These are phyloP conservation scores for Cryptoleucopteryx plumbea DNA, from an alignment of 2,113 vertebrate species.

Conservation along the genomic window DNA sequence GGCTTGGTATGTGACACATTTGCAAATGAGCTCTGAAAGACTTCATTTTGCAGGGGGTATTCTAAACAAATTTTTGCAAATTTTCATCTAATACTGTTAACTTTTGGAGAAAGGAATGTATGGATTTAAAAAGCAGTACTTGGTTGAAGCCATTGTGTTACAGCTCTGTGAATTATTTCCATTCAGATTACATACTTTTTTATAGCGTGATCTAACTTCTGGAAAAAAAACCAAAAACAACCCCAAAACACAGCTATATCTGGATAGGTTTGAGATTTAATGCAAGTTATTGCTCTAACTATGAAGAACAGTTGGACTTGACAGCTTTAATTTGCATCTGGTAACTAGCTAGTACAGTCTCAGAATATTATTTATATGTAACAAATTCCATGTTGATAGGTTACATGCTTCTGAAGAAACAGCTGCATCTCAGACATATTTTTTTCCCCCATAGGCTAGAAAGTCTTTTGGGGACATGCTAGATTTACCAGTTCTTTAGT, in stretches of 20 bases:
- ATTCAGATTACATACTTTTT: background rate
- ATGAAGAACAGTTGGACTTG: background rate
- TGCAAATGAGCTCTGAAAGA: background rate
- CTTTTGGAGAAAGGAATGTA: background rate
- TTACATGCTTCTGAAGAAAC: background rate
- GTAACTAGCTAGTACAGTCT: background rate
- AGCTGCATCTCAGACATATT: background rate
- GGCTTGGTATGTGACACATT: background rate
- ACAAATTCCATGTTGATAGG: background rate
- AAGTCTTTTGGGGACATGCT: background rate
- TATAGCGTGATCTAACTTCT: background rate
- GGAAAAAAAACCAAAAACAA: background rate
- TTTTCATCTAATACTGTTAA: background rate
- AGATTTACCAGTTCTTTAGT: background rate
- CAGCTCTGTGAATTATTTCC: background rate
- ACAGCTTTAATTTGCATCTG: background rate
- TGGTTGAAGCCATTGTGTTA: background rate
- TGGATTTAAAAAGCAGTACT: background rate
- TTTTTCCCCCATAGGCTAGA: background rate
- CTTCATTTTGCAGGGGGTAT: background rate
- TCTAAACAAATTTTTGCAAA: background rate
- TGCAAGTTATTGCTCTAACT: background rate
- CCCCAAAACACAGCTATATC: background rate
- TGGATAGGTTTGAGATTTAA: background rate
- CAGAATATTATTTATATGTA: background rate